Evolutionary conservation across 2,797 vertebrate species (phyloP), one percentile per base, ranked within the genome.

Genomic region (Lacerta viridis): DNA sequence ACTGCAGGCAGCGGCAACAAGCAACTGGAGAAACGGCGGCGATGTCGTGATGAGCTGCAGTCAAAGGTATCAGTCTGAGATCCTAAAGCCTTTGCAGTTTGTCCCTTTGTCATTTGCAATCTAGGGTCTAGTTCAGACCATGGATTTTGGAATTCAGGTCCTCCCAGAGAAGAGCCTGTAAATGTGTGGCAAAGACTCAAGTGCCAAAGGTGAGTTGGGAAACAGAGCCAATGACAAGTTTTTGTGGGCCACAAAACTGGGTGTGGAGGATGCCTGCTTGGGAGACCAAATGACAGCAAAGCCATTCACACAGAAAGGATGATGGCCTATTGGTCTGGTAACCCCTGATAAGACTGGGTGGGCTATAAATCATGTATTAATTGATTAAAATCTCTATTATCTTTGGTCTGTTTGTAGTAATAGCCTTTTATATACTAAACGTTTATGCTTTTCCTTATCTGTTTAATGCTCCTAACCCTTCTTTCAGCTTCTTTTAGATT

Each of bases 11-110:
- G 96, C 0, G 96, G 98, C 92, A 95, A 82, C 93, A 99, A 98
- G 94, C 98, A 98, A 77, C 95, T 99, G 90, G 99, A 99, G 93
- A 98, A 98, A 92, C 97, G 98, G 50, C 97, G 98, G 50, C 98
- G 98, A 79, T 98, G 97, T 0, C 97, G 97, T 72, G 99, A 99
- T 90, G 99, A 99, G 29, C 98, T 98, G 0, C 97, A 98, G 77
- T 81, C 92, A 83, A 99, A 99, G 97, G 98, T 98, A 93, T 91
- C 0, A 50, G 13, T 18, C 0, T 3, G 9, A 0, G 3, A 66
- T 1, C 29, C 2, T 1, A 13, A 43, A 55, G 50, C 9, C 29
- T 61, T 15, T 33, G 33, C 64, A 71, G 23, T 10, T 43, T 7
- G 33, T 6, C 15, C 11, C n/a, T 61, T 39, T 79, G 50, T 2